Base-by-base conservation (phyloP, 92 coral and sea anemone species). In the Umimayanthus chanpuru region DNA sequence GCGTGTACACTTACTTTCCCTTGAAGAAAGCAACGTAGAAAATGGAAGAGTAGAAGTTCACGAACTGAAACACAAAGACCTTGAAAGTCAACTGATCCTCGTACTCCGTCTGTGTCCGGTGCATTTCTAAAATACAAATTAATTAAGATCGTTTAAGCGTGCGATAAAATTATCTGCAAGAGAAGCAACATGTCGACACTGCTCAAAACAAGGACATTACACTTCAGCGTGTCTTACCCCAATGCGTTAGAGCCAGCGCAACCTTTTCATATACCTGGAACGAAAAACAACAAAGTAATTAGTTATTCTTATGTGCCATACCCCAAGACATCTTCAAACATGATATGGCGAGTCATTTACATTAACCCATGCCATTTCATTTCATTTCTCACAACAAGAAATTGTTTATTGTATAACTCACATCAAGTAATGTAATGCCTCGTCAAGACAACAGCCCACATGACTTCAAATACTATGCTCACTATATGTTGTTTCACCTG, bases 11-110 rank as follows among this genome's bases (percentile, higher is more conserved):
- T 96, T 85, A 96, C 98, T 96, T 96, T 93, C 98, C 98, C 89
- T 96, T 96, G 96, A 96, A 96, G 95, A 96, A 96, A 26, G 98
- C 98, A 47, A 96, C 94, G 94, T 96, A 96, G 92, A 96, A 96
- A 90, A 96, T 96, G 53, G 98, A 96, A 23, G 98, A 96, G 96
- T 96, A 96, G 89, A 96, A 96, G 76, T 96, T 96, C 72, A 92
- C 98, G 28, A 96, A 96, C 92, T 96, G 98, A 91, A 96, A 96
- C 89, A 95, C 98, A 83, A 96, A 96, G 78, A 96, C 98, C 80
- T 96, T 96, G 98, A 96, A 96, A 16, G 98, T 96, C 89, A 96
- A 85, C 65, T 91, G 92, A 91, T 96, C 98, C 68, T 96, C 98
- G 85, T 96, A 96, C 80, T 96, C 98, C 18, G 98, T 96, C 85